Conservation (phyloP, 1,140 invertebrate genomes). For the Andrena cerasifolii region DNA sequence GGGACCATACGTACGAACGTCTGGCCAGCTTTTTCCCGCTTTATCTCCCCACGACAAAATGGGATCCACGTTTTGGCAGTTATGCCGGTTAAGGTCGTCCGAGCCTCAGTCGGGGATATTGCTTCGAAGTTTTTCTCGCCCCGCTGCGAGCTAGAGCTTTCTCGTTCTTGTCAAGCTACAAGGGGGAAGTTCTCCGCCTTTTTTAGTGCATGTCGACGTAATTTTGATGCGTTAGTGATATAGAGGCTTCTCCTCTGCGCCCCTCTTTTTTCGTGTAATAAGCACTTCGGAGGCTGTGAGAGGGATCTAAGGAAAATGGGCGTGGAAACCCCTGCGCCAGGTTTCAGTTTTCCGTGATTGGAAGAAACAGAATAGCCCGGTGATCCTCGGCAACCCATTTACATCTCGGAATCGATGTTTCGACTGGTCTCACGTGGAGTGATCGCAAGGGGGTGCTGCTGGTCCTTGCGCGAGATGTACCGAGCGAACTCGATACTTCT, state of each 20-base stretch:
- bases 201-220: constrained; percentile 8
- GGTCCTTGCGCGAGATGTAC: background rate
- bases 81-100: constrained; percentile 22
- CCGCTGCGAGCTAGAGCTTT: background rate
- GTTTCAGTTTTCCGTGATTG: too few relatives aligned
- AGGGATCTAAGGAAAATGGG: too few relatives aligned
- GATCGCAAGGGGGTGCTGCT: background rate
- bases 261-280: too few relatives aligned
- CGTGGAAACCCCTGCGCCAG: too few relatives aligned
- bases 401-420: too few relatives aligned
- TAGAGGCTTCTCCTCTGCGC: background rate
- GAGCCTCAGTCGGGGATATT: background rate
- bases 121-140: constrained; percentile 12
- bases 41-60: constrained; percentile 34
- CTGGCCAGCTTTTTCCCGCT: constrained; percentile 18
- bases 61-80: constrained; percentile 42
- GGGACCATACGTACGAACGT: background rate
- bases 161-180: constrained; percentile 2
- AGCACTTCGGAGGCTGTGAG: too few relatives aligned
- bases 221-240: constrained; percentile 23
- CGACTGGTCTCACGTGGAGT: too few relatives aligned
- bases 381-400: too few relatives aligned
- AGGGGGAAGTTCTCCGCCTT: background rate
- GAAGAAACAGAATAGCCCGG: too few relatives aligned
- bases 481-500: background rate